Percentiles rank a stretch among this genome's conserved stretches.
Conservation (phyloP, 1,140 invertebrate species). For the Chymomyza costata region DNA sequence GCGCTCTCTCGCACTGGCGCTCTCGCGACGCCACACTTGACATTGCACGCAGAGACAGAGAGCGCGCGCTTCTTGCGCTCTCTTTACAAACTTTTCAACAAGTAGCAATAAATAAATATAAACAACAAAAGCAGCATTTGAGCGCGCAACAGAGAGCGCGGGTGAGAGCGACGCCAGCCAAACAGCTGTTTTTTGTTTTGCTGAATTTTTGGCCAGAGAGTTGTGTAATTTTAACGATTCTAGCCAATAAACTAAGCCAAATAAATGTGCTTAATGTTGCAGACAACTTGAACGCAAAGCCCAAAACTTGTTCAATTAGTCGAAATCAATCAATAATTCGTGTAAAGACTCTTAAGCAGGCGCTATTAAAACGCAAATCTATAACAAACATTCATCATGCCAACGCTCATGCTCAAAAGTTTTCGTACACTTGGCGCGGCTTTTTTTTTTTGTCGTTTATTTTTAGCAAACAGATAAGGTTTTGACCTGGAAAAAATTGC, state of each 20-base stretch:
- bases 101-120: too few species aligned
- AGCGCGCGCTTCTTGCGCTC: too few species aligned
- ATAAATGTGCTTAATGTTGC: conserved; percentile 15
- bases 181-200: conserved; percentile 70
- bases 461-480: too few species aligned
- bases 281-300: conserved; percentile 28
- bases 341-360: conserved; percentile 38
- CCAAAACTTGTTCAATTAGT: conserved; percentile 43
- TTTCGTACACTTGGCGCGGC: too few species aligned
- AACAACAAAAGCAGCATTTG: too few species aligned
- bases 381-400: too few species aligned
- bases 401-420: too few species aligned
- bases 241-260: background rate
- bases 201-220: conserved; percentile 12
- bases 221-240: conserved; percentile 46
- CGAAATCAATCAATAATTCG: conserved; percentile 26
- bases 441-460: too few species aligned
- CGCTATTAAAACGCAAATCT: conserved; percentile 44
- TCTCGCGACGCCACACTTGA: conserved; percentile 48
- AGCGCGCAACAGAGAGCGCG: conserved; percentile 4
- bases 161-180: conserved; percentile 4
- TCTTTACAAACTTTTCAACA: too few species aligned
- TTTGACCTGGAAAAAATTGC: too few species aligned
- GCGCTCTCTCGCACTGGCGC: conserved; percentile 2
- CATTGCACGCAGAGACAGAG: conserved; percentile 40